Conservation (phyloP, 2,797 vertebrate genomes). For the Trachurus trachurus region DNA sequence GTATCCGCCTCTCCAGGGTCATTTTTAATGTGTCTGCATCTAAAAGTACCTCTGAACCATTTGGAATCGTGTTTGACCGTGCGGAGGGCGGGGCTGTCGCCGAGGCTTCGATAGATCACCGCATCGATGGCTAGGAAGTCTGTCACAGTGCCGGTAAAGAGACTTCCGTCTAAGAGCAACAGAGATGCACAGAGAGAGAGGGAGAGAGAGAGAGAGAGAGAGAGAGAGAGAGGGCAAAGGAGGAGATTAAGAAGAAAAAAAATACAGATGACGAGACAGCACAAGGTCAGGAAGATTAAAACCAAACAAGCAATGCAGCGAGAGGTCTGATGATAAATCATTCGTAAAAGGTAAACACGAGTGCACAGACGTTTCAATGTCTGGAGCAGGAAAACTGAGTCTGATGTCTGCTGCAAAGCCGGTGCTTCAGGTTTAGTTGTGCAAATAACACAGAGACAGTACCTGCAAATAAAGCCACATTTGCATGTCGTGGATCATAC, state of each 20-base stretch:
- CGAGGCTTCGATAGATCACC: conserved; percentile 97
- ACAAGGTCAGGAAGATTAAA: conserved; percentile 82
- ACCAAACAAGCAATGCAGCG: conserved; percentile 70
- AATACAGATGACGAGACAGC: conserved; percentile 75
- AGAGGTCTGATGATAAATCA: conserved; percentile 78
- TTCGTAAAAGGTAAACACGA: conserved; percentile 76
- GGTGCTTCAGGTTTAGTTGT: neutral
- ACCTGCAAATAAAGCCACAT: conserved; percentile 97
- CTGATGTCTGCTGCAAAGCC: conserved; percentile 18
- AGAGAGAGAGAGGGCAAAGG: conserved; percentile 20
- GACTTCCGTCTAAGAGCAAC: conserved; percentile 90
- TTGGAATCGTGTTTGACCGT: conserved; percentile 98
- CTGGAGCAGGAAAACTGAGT: conserved; percentile 44
- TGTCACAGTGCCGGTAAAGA: conserved; percentile 96
- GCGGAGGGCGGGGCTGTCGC: conserved; percentile 93
- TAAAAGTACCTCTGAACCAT: conserved; percentile 94
- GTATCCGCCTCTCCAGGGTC: conserved; percentile 22
- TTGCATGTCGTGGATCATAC: conserved; percentile 96
- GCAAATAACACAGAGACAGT: conserved; percentile 19
- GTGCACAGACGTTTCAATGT: conserved; percentile 43
- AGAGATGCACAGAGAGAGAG: conserved; percentile 33
- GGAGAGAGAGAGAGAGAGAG: conserved; percentile 7
- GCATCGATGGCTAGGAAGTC: conserved; percentile 98
- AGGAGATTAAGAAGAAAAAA: conserved; percentile 62
- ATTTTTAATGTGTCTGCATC: conserved; percentile 40